Conservation (phyloP, 2,888 invertebrate genomes). For the Macrophya alboannulata region DNA sequence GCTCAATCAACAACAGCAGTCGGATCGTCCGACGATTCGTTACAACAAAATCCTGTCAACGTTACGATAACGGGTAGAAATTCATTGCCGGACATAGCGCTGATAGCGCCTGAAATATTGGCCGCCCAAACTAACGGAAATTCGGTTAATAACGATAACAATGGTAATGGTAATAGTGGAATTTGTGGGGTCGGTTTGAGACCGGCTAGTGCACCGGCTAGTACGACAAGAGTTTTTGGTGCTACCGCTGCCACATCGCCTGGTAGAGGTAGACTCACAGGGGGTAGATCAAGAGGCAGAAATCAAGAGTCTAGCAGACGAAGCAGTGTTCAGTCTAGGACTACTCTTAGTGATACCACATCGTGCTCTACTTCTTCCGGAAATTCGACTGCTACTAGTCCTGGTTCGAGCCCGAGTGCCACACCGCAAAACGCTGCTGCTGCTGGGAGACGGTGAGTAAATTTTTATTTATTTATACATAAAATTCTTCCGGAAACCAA, state of each 20-base stretch:
- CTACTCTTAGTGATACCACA: conserved; percentile 65
- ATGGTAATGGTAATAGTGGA: conserved; percentile 47
- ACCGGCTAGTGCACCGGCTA: conserved; percentile 77
- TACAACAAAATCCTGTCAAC: background rate
- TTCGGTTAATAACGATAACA: conserved; percentile 44
- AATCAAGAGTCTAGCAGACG: conserved; percentile 62
- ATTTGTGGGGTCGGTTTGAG: conserved; percentile 63
- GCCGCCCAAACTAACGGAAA: conserved; percentile 74
- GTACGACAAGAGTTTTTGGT: conserved; percentile 64
- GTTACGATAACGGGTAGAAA: conserved; percentile 67
- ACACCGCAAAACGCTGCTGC: conserved; percentile 56
- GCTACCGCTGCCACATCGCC: conserved; percentile 58
- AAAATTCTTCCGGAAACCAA: too few relatives aligned
- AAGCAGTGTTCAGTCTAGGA: conserved; percentile 66
- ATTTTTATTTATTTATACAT: background rate
- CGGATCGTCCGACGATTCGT: background rate
- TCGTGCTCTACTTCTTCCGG: conserved; percentile 68
- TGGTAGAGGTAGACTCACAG: conserved; percentile 51
- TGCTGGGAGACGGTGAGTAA: conserved; percentile 51
- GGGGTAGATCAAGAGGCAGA: conserved; percentile 45
- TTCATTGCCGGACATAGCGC: conserved; percentile 75
- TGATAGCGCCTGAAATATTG: conserved; percentile 76
- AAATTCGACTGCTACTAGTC: conserved; percentile 67
- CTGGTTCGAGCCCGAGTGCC: conserved; percentile 68
- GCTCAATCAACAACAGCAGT: background rate